Evolutionary conservation across 2,797 vertebrate genomes (phyloP), one percentile per base, ranked within the genome.

Genomic region (Bovichtus diacanthus): DNA sequence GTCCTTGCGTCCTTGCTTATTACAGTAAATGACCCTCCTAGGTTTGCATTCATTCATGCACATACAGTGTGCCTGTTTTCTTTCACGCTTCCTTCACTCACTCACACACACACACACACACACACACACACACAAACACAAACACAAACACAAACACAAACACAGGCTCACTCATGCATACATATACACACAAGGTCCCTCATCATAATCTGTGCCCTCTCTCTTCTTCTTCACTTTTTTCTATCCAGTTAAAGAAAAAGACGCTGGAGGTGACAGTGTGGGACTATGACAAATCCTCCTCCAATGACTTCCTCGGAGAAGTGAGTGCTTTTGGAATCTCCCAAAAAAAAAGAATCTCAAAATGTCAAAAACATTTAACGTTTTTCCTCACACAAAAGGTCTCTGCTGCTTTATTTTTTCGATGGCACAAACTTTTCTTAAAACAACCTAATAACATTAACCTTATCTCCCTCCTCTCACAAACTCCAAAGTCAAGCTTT

Each of bases 231-330:
- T 62, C 56, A 62, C 23, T 55, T 65, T 25, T 76, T 16, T 74
- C n/a, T 60, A 34, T 87, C 6, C 88, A 99, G 98, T 93, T 99
- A 74, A 99, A 98, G 95, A 99, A 98, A 93, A 99, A 99, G 95
- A 99, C 97, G 1, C 90, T 99, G 88, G 98, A 99, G 91, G 97
- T 99, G 86, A 98, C 98, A 46, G 98, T 99, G 88, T 99, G 98
- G 98, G 98, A 99, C 92, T 99, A 99, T 82, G 98, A 99, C 87
- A 96, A 96, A 96, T 97, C 97, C 81, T 99, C 98, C 60, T 98
- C 98, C 25, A 99, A 99, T 84, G 98, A 99, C 89, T 99, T 99
- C 83, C 96, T 99, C 6, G 98, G 98, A 92, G 98, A 99, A 95
- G 98, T 99, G 87, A 97, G 97, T 95, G 31, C 53, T 81, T 64